Evolutionary conservation across 2,113 vertebrate species (phyloP).

Genomic region (Chrysochloris asiatica): DNA sequence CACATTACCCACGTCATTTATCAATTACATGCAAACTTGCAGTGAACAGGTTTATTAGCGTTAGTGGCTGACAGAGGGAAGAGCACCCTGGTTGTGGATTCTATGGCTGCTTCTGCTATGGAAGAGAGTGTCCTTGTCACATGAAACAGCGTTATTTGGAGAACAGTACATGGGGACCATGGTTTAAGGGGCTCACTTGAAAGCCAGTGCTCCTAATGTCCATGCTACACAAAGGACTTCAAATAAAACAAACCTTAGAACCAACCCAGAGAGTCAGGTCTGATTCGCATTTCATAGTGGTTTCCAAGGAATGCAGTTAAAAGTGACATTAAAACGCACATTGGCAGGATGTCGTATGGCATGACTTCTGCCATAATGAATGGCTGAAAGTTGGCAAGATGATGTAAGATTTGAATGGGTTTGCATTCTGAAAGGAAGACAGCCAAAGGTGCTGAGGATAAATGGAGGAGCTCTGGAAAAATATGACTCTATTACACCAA

Average conservation of each 20-base stretch:
- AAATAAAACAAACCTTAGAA: slow-evolving; percentile 70
- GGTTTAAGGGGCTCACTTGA: slow-evolving; percentile 41
- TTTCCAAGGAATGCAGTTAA: slow-evolving; percentile 53
- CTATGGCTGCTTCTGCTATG: not conserved
- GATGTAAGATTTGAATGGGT: slow-evolving; percentile 67
- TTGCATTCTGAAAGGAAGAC: slow-evolving; percentile 56
- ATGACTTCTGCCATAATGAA: slow-evolving; percentile 51
- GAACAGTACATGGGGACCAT: not conserved
- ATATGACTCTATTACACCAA: slow-evolving; percentile 48
- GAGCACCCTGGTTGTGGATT: not conserved
- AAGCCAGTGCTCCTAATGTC: not conserved
- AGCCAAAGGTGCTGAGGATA: slow-evolving; percentile 48
- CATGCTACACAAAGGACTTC: slow-evolving; percentile 46
- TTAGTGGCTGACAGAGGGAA: not conserved
- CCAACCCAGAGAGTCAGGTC: slow-evolving; percentile 64
- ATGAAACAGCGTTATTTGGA: not conserved
- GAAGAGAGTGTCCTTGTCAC: slow-evolving; percentile 44
- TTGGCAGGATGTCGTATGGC: slow-evolving; percentile 54
- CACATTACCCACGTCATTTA: not conserved
- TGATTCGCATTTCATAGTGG: slow-evolving; percentile 67
- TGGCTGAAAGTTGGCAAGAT: slow-evolving; percentile 34
- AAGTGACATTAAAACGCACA: slow-evolving; percentile 64
- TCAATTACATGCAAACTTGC: not conserved
- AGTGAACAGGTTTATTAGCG: not conserved
- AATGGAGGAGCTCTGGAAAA: slow-evolving; percentile 51